Conservation (phyloP, 2,888 invertebrate genomes). For the Venusia cambrica region DNA sequence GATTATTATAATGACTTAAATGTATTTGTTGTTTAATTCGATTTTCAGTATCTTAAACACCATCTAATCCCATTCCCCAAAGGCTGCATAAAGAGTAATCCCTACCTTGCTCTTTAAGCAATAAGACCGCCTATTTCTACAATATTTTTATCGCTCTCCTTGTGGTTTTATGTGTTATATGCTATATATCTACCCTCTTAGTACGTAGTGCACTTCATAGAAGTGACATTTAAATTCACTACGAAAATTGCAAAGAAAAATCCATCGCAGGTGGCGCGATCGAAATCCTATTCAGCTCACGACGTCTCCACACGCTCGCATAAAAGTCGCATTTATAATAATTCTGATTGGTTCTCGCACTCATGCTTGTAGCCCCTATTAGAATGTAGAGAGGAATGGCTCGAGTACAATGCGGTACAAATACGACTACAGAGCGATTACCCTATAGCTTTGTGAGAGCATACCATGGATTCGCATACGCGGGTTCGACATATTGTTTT, state of each 20-base stretch:
- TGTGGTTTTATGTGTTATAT: too few relatives aligned
- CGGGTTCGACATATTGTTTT: conserved; percentile 6
- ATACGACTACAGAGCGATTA: conserved; percentile 72
- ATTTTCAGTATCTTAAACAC: too few relatives aligned
- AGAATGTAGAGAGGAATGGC: conserved; percentile 61
- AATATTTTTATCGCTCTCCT: too few relatives aligned
- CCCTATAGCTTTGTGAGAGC: conserved; percentile 58
- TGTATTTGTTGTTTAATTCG: too few relatives aligned
- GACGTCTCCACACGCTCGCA: conserved; percentile 36
- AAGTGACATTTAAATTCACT: conserved; percentile 16
- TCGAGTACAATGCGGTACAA: conserved; percentile 58
- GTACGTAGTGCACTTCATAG: too few relatives aligned
- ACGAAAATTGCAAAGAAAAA: conserved; percentile 19
- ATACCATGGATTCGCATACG: conserved; percentile 40
- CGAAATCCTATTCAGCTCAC: conserved; percentile 42
- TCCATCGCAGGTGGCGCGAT: conserved; percentile 23
- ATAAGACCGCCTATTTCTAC: too few relatives aligned
- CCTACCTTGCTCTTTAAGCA: too few relatives aligned
- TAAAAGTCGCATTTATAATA: conserved; percentile 59
- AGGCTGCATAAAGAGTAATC: too few relatives aligned
- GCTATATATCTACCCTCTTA: too few relatives aligned
- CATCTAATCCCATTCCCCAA: too few relatives aligned
- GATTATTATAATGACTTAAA: too few relatives aligned
- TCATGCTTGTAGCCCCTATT: conserved; percentile 56
- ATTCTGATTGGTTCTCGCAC: conserved; percentile 53